Evolutionary conservation across 2,888 invertebrate species (phyloP).

Genomic region (Zaprionus obscuricornis): DNA sequence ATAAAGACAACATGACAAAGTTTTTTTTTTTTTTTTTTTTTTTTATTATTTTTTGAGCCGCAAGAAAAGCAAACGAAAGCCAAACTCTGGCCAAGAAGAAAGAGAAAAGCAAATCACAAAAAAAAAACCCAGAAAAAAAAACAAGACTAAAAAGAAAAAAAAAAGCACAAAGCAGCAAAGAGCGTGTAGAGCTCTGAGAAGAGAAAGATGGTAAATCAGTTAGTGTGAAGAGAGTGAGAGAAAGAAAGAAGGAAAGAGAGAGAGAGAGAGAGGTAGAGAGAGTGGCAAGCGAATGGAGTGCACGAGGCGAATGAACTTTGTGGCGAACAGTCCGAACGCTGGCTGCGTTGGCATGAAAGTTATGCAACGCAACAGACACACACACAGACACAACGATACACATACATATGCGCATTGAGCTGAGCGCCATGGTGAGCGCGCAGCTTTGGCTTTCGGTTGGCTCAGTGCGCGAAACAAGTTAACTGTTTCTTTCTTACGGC

Average conservation of each 20-base stretch:
- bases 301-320: constrained; percentile 82
- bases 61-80: constrained; percentile 60
- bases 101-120: constrained; percentile 33
- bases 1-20: constrained; percentile 30
- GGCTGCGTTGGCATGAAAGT: constrained; percentile 77
- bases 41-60: constrained; percentile 12
- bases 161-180: constrained; percentile 43
- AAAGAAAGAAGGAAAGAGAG: constrained; percentile 8
- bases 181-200: constrained; percentile 22
- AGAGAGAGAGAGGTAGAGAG: constrained; percentile 13
- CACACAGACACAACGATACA: constrained; percentile 26
- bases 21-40: constrained; percentile 23
- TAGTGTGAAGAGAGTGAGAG: constrained; percentile 1
- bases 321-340: constrained; percentile 55
- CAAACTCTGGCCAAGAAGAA: constrained; percentile 60
- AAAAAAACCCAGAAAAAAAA: constrained; percentile 46
- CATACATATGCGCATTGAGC: constrained; percentile 24
- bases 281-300: constrained; percentile 74
- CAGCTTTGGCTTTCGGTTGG: constrained; percentile 60
- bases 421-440: constrained; percentile 56
- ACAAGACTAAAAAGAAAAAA: constrained; percentile 29
- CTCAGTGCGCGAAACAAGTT: constrained; percentile 63
- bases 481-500: constrained; percentile 68
- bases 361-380: constrained; percentile 77
- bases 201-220: constrained; percentile 6